A percentile compares a stretch with the other conserved stretches of the same genome.
Evolutionary conservation across 2,797 vertebrate species (phyloP).

Genomic region (Epinephelus coioides): DNA sequence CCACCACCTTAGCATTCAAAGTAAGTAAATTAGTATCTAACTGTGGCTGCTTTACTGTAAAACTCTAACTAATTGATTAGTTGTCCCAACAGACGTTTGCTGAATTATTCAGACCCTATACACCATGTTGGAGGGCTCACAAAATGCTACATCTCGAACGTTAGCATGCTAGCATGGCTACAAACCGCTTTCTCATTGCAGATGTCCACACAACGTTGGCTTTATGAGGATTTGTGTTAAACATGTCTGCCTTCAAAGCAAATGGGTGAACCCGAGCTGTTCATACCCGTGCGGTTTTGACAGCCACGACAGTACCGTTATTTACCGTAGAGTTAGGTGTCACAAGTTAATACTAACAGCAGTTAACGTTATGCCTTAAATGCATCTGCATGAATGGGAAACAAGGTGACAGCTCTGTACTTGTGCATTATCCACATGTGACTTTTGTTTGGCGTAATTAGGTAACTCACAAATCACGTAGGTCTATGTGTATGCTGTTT

Average conservation of each 20-base stretch:
- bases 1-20: slow-evolving; percentile 94
- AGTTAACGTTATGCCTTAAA: not conserved
- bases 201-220: not conserved
- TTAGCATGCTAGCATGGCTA: slow-evolving; percentile 76
- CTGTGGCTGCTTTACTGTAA: fast-evolving
- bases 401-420: not conserved
- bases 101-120: not conserved
- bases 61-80: fast-evolving
- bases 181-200: slow-evolving; percentile 73
- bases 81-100: fast-evolving
- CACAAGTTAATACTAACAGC: fast-evolving
- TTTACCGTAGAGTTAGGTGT: fast-evolving
- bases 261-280: fast-evolving
- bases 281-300: not conserved
- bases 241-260: fast-evolving
- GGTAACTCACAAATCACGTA: no score
- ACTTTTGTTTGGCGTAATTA: not conserved
- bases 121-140: fast-evolving
- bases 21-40: slow-evolving; percentile 53
- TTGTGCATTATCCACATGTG: not conserved
- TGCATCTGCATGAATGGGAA: not conserved
- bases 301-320: not conserved
- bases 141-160: fast-evolving
- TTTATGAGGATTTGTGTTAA: no score
- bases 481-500: not conserved